Evolutionary conservation across 1,140 invertebrate species (phyloP).

Genomic region (Neodiprion fabricii): DNA sequence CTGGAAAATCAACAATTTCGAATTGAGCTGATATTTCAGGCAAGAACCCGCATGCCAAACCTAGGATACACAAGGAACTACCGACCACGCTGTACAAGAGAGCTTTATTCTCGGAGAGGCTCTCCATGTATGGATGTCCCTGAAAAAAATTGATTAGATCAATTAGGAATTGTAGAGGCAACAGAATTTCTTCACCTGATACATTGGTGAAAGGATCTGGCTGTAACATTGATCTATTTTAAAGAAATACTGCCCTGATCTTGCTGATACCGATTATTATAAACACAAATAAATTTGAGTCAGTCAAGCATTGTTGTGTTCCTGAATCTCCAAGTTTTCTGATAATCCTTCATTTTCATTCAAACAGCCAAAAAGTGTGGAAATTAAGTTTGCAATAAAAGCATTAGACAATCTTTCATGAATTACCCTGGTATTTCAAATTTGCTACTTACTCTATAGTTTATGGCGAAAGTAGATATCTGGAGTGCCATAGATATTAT

Average conservation of each 20-base stretch:
- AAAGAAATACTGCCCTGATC: slow-evolving; percentile 4
- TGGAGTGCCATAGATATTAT: slow-evolving; percentile 97
- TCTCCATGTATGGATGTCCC: slow-evolving; percentile 99
- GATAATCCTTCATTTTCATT: no score
- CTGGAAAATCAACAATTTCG: slow-evolving; percentile 89
- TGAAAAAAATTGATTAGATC: slow-evolving; percentile 57
- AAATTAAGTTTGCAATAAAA: no score
- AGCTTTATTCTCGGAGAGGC: slow-evolving; percentile 88
- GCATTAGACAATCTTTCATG: no score
- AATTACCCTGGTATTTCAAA: no score
- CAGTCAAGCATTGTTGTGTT: no score
- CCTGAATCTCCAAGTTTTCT: no score
- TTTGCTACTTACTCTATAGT: slow-evolving; percentile 86
- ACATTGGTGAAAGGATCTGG: slow-evolving; percentile 6
- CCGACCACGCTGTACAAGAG: slow-evolving; percentile 88
- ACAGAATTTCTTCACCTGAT: slow-evolving; percentile 1
- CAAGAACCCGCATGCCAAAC: slow-evolving; percentile 77
- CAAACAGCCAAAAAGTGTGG: no score
- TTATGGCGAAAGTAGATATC: slow-evolving; percentile 97
- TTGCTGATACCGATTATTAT: no score
- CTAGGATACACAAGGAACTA: slow-evolving; percentile 76
- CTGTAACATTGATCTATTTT: background rate
- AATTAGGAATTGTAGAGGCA: slow-evolving; percentile 23
- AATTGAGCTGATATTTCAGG: slow-evolving; percentile 83
- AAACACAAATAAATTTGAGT: no score